These are phyloP conservation scores for Drosophila cardini DNA, from an alignment of 1,140 invertebrate species.

Conservation along the genomic window DNA sequence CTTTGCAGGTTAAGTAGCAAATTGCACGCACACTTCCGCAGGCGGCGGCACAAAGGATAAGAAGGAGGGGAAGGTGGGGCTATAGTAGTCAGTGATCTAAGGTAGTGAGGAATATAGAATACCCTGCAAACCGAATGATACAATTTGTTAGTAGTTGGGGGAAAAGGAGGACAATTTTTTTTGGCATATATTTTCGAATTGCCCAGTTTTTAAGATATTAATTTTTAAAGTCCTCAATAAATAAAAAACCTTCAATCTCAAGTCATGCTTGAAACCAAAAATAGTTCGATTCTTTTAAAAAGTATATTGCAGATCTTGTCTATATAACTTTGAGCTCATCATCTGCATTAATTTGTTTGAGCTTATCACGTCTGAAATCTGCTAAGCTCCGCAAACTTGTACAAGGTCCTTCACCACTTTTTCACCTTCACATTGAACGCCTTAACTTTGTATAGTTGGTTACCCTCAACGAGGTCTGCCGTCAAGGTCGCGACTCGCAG, in stretches of 20 bases:
- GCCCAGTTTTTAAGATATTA: too few relatives aligned
- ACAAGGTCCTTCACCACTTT: conserved; percentile 55
- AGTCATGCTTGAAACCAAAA: too few relatives aligned
- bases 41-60: not conserved
- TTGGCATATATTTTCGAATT: not conserved
- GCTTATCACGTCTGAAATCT: conserved; percentile 26
- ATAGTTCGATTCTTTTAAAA: too few relatives aligned
- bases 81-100: not conserved
- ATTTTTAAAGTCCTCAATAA: too few relatives aligned
- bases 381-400: conserved; percentile 15
- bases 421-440: conserved; percentile 73
- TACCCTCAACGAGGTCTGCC: conserved; percentile 37
- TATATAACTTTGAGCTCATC: too few relatives aligned
- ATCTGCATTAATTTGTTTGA: conserved; percentile 7
- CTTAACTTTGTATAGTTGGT: conserved; percentile 51
- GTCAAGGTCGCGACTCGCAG: conserved; percentile 73
- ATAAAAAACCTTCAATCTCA: too few relatives aligned
- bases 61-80: not conserved
- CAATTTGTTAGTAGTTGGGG: not conserved
- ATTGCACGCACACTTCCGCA: conserved; percentile 65
- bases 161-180: too few relatives aligned
- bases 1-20: conserved; percentile 58
- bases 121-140: not conserved
- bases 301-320: too few relatives aligned
- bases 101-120: not conserved